These are phyloP conservation scores for Clivina fossor DNA, from an alignment of 2,888 invertebrate genomes.

Conservation along the genomic window DNA sequence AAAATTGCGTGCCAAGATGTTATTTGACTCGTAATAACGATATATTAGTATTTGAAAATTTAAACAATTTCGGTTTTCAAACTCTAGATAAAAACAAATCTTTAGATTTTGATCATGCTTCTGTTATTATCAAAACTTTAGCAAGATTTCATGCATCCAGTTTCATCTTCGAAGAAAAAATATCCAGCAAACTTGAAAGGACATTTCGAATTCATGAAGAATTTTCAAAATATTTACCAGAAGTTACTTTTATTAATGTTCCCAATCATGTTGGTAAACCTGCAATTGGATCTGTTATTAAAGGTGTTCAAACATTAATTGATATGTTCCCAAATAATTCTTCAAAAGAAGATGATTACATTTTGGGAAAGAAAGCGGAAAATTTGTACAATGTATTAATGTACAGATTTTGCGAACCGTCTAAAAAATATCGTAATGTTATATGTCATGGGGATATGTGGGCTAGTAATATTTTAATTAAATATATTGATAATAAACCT, in stretches of 20 bases:
- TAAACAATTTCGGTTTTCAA: conserved; percentile 44
- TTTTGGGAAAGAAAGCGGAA: conserved; percentile 33
- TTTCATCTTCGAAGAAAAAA: conserved; percentile 49
- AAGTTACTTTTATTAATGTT: conserved; percentile 50
- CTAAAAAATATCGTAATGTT: conserved; percentile 50
- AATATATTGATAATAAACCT: conserved; percentile 41
- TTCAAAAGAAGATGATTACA: conserved; percentile 26
- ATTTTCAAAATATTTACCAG: conserved; percentile 46
- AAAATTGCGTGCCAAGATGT: conserved; percentile 48
- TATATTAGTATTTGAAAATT: conserved; percentile 50
- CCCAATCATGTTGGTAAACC: conserved; percentile 44
- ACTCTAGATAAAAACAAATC: conserved; percentile 37
- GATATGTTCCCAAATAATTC: conserved; percentile 36
- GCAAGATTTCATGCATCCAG: conserved; percentile 45
- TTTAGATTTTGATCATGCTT: conserved; percentile 39
- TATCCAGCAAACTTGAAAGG: conserved; percentile 33
- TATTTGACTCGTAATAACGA: conserved; percentile 45
- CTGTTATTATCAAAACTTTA: conserved; percentile 40
- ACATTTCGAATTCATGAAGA: conserved; percentile 39
- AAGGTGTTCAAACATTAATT: conserved; percentile 44
- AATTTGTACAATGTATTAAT: conserved; percentile 36
- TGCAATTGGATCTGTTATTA: conserved; percentile 46
- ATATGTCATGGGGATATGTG: conserved; percentile 55
- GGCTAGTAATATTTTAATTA: conserved; percentile 55
- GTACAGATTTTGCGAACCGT: conserved; percentile 48